These are phyloP conservation scores for Tilapia sparmanii DNA, from an alignment of 2,113 vertebrate species.

Conservation along the genomic window DNA sequence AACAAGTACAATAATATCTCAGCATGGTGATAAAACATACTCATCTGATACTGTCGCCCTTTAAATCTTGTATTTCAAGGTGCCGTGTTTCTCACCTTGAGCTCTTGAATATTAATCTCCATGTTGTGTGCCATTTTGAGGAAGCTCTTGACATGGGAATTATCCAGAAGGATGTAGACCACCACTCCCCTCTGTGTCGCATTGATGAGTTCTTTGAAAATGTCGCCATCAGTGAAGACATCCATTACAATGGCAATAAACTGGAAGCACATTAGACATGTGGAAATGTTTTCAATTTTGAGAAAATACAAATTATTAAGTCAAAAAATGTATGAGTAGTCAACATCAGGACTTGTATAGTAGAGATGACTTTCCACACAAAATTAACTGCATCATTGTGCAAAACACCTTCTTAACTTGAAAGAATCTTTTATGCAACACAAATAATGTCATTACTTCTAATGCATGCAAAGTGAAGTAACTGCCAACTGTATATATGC, in stretches of 20 bases:
- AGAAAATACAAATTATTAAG: neutral
- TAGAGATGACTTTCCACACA: neutral
- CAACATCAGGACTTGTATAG: neutral
- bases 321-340: neutral
- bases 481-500: neutral
- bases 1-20: neutral
- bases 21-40: neutral
- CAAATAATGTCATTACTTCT: neutral
- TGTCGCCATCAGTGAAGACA: slow-evolving; percentile 89
- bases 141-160: slow-evolving; percentile 80
- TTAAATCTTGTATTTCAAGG: neutral
- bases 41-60: fast-evolving
- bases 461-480: neutral
- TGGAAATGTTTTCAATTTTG: neutral
- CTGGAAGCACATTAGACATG: slow-evolving; percentile 57
- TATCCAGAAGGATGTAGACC: slow-evolving; percentile 86
- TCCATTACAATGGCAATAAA: slow-evolving; percentile 90
- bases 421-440: neutral
- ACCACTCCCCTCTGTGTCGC: slow-evolving; percentile 79
- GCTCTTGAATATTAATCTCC: slow-evolving; percentile 79
- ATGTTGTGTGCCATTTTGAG: slow-evolving; percentile 80
- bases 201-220: slow-evolving; percentile 83
- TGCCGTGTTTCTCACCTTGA: slow-evolving; percentile 75
- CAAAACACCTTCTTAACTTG: neutral
- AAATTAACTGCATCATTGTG: neutral